Conservation (phyloP, 2,797 vertebrate species). For the Furcifer pardalis region DNA sequence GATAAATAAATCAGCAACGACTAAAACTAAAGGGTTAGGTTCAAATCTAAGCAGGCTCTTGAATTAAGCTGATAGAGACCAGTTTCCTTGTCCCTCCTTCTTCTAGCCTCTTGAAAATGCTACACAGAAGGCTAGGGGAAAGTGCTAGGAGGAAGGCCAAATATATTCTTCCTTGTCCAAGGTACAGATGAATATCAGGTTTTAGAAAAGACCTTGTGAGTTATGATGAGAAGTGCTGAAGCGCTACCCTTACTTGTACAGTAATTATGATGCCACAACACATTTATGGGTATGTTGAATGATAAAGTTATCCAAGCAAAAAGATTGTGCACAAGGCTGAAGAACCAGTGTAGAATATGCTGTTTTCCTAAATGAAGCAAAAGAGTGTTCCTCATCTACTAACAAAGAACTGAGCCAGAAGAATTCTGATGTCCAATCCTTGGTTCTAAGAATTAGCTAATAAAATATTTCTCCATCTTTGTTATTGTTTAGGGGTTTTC, state of each 20-base stretch:
- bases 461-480: slow-evolving; percentile 14
- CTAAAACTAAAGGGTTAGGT: neutral
- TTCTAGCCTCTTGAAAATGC: neutral
- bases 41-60: neutral
- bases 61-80: neutral
- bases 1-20: neutral
- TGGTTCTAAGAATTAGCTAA: neutral
- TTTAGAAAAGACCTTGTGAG: neutral
- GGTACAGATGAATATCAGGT: neutral
- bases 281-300: neutral
- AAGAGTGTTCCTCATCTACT: neutral
- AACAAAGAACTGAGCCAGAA: neutral
- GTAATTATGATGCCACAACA: neutral
- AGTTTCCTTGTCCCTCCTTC: neutral
- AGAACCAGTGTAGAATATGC: slow-evolving; percentile 21
- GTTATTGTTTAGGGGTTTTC: slow-evolving; percentile 4
- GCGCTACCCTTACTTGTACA: neutral
- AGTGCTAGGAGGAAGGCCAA: neutral
- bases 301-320: too few species aligned
- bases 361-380: neutral
- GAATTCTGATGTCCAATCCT: neutral
- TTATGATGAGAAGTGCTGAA: neutral
- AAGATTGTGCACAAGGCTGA: neutral
- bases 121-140: neutral
- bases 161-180: neutral